Evolutionary conservation across 92 coral and sea anemone genomes (phyloP).

Genomic region (Isaurus tuberculatus): DNA sequence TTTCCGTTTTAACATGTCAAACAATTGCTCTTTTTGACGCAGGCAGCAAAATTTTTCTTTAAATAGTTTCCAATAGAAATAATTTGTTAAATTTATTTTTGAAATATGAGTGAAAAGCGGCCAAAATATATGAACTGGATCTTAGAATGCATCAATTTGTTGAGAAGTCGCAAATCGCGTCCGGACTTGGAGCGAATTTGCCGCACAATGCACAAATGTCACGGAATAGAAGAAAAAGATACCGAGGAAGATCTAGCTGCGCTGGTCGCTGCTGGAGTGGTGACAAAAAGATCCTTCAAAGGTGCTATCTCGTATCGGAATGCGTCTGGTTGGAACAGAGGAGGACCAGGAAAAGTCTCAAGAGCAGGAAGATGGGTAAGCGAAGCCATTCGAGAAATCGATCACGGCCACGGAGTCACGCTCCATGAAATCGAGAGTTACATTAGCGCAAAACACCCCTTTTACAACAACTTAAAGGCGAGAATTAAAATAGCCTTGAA

Average conservation of each 20-base stretch:
- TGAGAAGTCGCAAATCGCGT: constrained; percentile 98
- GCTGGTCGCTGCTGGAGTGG: constrained; percentile 87
- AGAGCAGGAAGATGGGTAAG: constrained; percentile 96
- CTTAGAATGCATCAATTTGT: constrained; percentile 96
- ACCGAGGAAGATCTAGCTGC: constrained; percentile 93
- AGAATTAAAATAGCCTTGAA: constrained; percentile 91
- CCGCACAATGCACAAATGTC: constrained; percentile 98
- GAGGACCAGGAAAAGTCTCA: constrained; percentile 88
- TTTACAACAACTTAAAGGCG: constrained; percentile 90
- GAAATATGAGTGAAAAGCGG: constrained; percentile 88
- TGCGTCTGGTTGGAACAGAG: constrained; percentile 89
- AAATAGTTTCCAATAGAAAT: constrained; percentile 6
- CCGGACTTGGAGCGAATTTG: constrained; percentile 99
- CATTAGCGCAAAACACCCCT: constrained; percentile 89
- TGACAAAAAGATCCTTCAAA: constrained; percentile 94
- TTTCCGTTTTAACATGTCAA: constrained; percentile 47
- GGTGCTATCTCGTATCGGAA: constrained; percentile 98
- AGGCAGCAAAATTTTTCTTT: neutral
- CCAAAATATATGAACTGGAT: constrained; percentile 99
- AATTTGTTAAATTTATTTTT: neutral
- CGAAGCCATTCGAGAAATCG: constrained; percentile 96
- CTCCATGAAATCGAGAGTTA: constrained; percentile 90
- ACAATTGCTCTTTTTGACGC: constrained; percentile 30
- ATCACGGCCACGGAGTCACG: constrained; percentile 92
- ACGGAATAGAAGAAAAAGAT: constrained; percentile 92